A percentile compares a stretch with the other conserved stretches of the same genome.
Conservation (phyloP, 2,888 invertebrate genomes). For the Eristalinus aeneus region DNA sequence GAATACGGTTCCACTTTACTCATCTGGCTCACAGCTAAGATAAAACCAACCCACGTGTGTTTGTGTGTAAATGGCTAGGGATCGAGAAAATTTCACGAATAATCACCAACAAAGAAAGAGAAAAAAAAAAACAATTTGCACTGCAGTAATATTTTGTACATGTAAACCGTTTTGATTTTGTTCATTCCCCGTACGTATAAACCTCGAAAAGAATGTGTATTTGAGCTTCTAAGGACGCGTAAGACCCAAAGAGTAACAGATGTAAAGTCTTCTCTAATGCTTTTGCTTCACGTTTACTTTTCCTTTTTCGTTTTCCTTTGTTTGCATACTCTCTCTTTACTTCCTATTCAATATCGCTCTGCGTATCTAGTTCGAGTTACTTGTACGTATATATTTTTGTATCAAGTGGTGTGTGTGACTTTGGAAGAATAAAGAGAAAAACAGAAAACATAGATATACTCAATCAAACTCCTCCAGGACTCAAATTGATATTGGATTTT, state of each 20-base stretch:
- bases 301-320: slow-evolving; percentile 13
- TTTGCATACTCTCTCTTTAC: slow-evolving; percentile 23
- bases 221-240: slow-evolving; percentile 56
- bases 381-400: slow-evolving; percentile 42
- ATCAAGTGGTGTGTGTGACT: slow-evolving; percentile 63
- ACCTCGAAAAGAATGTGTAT: background rate
- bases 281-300: slow-evolving; percentile 38
- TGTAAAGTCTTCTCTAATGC: slow-evolving; percentile 12
- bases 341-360: slow-evolving; percentile 7
- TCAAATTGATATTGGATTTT: slow-evolving; percentile 42
- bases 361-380: slow-evolving; percentile 52
- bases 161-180: slow-evolving; percentile 45
- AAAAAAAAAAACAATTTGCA: slow-evolving; percentile 63
- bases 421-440: slow-evolving; percentile 11
- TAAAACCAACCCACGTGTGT: background rate
- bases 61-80: slow-evolving; percentile 29
- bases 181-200: background rate
- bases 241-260: slow-evolving; percentile 32
- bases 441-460: background rate
- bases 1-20: slow-evolving; percentile 5
- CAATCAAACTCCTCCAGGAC: background rate
- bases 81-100: slow-evolving; percentile 46
- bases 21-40: background rate
- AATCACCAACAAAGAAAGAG: background rate
- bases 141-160: slow-evolving; percentile 63